These are phyloP conservation scores for Exephanes ischioxanthus DNA, from an alignment of 2,888 invertebrate genomes.

Conservation along the genomic window DNA sequence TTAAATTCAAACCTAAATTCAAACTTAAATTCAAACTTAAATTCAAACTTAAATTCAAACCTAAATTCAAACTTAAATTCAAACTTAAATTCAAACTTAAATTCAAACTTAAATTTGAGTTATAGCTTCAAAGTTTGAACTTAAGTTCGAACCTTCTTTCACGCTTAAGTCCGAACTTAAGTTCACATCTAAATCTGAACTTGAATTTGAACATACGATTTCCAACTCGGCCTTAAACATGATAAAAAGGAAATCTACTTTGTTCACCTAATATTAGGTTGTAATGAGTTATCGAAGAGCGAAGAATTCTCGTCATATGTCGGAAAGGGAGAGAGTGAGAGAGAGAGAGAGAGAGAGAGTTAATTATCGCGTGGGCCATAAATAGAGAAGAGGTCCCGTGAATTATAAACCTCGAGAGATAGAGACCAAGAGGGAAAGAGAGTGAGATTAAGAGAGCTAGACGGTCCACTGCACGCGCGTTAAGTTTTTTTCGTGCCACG, in stretches of 20 bases:
- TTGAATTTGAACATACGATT: neutral
- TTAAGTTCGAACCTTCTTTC: no score
- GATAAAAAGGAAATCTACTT: neutral
- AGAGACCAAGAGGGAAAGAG: constrained; percentile 28
- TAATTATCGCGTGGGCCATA: constrained; percentile 62
- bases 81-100: no score
- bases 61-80: no score
- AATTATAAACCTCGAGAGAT: constrained; percentile 50
- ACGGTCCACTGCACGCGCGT: constrained; percentile 31
- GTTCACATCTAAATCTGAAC: no score
- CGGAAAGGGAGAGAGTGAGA: constrained; percentile 22
- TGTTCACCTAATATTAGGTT: neutral
- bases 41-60: no score
- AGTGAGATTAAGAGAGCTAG: constrained; percentile 25
- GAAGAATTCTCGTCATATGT: constrained; percentile 40
- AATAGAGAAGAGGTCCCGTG: constrained; percentile 58
- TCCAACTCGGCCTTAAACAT: neutral
- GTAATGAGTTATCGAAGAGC: constrained; percentile 57
- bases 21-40: no score
- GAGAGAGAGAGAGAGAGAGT: constrained; percentile 41
- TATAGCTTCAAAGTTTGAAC: no score
- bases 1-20: no score
- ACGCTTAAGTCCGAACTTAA: no score
- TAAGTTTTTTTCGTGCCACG: constrained; percentile 66
- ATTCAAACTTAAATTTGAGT: no score